Evolutionary conservation across 2,113 vertebrate species (phyloP).

Genomic region (Tretioscincus oriximinensis): DNA sequence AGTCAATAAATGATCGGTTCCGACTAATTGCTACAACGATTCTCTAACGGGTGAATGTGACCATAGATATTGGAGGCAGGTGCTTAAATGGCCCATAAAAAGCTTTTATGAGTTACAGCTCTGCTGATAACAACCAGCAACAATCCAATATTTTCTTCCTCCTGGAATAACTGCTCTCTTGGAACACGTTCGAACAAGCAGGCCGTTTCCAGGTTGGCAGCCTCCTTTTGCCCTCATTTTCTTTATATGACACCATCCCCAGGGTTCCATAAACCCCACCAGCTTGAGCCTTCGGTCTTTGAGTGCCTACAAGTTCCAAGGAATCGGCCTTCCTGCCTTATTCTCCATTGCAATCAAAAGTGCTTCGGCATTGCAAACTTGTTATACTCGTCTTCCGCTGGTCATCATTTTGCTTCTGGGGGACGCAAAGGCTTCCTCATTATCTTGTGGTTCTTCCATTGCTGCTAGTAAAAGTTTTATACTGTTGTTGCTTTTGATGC

Average conservation of each 20-base stretch:
- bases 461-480: background rate
- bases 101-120: background rate
- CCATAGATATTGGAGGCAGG: background rate
- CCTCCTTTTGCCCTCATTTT: background rate
- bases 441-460: background rate
- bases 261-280: background rate
- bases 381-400: background rate
- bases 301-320: background rate
- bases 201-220: background rate
- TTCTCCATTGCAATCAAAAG: background rate
- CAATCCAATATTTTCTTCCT: background rate
- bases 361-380: too few species aligned
- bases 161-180: background rate
- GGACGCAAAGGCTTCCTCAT: background rate
- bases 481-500: background rate
- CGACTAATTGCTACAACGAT: too few species aligned
- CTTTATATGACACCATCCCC: background rate
- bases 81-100: constrained; percentile 1
- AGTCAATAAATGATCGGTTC: too few species aligned
- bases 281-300: background rate
- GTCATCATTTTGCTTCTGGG: background rate
- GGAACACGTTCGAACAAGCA: background rate
- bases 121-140: background rate
- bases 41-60: too few species aligned
- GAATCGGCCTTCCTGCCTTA: background rate